Percentiles rank a stretch among this genome's conserved stretches.
phyloP scores from a whole-genome alignment of 2,797 vertebrate species.

The Nasua narica region DNA sequence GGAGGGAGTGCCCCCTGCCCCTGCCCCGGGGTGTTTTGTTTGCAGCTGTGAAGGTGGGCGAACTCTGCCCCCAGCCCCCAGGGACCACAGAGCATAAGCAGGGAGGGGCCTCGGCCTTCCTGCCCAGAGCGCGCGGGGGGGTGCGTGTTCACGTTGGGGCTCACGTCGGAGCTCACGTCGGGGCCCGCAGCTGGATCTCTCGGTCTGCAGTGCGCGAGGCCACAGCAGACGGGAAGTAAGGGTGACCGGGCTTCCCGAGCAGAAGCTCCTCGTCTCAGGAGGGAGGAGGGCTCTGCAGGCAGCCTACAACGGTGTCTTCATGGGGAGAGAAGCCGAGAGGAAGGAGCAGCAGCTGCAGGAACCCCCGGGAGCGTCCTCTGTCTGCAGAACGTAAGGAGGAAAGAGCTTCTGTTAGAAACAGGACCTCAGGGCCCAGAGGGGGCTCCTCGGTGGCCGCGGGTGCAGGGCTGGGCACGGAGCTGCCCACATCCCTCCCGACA shows the following conservation, averaged over 20 bases:
- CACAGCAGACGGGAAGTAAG: fast-evolving
- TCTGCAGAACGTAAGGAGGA: background rate
- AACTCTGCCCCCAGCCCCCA: no score
- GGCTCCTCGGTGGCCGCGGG: background rate
- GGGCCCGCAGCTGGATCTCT: fast-evolving
- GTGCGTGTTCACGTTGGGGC: no score
- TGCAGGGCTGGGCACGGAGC: background rate
- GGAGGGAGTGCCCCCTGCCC: background rate
- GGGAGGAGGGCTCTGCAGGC: background rate
- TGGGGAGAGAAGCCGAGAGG: background rate
- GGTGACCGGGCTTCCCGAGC: fast-evolving
- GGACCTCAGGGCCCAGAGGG: background rate
- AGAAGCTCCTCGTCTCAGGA: fast-evolving
- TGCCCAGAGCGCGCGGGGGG: background rate
- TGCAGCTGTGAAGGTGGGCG: background rate
- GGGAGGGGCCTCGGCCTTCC: background rate
- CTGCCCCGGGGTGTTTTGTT: no score
- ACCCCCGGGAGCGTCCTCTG: fast-evolving
- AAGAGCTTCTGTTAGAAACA: background rate
- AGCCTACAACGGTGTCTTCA: fast-evolving
- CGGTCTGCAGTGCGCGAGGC: fast-evolving
- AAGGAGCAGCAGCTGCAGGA: background rate
- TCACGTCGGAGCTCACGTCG: no score
- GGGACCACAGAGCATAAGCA: background rate
- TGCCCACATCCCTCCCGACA: background rate